Evolutionary conservation across 2,888 invertebrate species (phyloP).

Genomic region (Tubulanus polymorphus): DNA sequence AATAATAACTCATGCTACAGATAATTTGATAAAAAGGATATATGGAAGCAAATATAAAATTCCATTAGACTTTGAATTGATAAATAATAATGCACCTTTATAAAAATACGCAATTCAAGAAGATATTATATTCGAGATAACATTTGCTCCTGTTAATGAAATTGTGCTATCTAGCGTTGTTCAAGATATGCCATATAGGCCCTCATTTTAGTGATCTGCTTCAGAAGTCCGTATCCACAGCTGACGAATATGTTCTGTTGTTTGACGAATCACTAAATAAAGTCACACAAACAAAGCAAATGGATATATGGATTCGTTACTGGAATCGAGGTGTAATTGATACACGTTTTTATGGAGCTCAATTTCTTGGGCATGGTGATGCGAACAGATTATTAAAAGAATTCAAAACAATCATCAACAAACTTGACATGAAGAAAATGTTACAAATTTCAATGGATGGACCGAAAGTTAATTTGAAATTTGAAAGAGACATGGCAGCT

Average conservation of each 20-base stretch:
- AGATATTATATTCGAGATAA: no score
- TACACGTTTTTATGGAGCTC: neutral
- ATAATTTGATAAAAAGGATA: no score
- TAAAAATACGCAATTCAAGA: no score
- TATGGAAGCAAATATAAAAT: no score
- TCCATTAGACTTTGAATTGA: no score
- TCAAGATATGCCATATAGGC: no score
- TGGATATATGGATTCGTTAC: slow-evolving; percentile 3
- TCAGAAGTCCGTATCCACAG: no score
- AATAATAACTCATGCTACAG: no score
- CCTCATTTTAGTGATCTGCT: no score
- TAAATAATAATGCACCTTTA: no score
- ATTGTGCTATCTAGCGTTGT: no score
- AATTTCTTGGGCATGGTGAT: slow-evolving; percentile 4
- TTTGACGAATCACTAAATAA: slow-evolving; percentile 6
- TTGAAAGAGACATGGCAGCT: neutral
- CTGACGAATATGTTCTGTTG: slow-evolving; percentile 3
- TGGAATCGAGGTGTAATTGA: neutral
- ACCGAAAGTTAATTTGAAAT: neutral
- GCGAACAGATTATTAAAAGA: neutral
- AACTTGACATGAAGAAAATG: slow-evolving; percentile 2
- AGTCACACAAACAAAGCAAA: slow-evolving; percentile 1
- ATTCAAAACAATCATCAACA: neutral
- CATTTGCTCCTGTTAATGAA: no score
- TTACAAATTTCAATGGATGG: slow-evolving; percentile 8